Conservation (phyloP, 1,140 invertebrate genomes). For the Centruroides vittatus region DNA sequence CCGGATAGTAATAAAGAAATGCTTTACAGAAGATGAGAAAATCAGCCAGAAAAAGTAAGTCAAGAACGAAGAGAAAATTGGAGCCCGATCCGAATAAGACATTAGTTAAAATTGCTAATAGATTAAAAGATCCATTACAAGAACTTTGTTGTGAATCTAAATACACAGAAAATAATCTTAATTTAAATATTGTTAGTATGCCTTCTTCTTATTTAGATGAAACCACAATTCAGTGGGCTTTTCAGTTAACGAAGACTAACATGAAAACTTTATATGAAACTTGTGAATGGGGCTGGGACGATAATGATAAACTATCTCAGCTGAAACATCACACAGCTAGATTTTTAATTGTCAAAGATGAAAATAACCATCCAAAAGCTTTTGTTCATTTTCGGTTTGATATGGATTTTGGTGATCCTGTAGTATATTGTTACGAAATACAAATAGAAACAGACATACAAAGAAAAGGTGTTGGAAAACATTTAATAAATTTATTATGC, state of each 20-base stretch:
- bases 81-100: too few species aligned
- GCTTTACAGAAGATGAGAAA: too few species aligned
- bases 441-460: conserved; percentile 11
- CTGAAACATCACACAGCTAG: conserved; percentile 12
- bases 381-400: conserved; percentile 19
- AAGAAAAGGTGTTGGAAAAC: conserved; percentile 10
- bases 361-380: conserved; percentile 1
- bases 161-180: too few species aligned
- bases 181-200: too few species aligned
- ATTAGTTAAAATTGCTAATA: too few species aligned
- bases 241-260: conserved; percentile 17
- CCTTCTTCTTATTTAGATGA: background rate
- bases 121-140: too few species aligned
- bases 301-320: conserved; percentile 15
- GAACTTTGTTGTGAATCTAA: too few species aligned
- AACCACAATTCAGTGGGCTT: conserved; percentile 8
- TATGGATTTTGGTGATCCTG: conserved; percentile 6
- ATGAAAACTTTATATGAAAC: conserved; percentile 18
- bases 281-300: conserved; percentile 19
- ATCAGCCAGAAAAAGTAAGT: too few species aligned
- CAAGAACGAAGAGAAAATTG: too few species aligned
- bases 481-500: conserved; percentile 9
- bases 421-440: conserved; percentile 18
- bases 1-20: too few species aligned
- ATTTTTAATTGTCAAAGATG: conserved; percentile 13